Evolutionary conservation across 2,888 invertebrate species (phyloP).

Genomic region (Tanypteryx hageni): DNA sequence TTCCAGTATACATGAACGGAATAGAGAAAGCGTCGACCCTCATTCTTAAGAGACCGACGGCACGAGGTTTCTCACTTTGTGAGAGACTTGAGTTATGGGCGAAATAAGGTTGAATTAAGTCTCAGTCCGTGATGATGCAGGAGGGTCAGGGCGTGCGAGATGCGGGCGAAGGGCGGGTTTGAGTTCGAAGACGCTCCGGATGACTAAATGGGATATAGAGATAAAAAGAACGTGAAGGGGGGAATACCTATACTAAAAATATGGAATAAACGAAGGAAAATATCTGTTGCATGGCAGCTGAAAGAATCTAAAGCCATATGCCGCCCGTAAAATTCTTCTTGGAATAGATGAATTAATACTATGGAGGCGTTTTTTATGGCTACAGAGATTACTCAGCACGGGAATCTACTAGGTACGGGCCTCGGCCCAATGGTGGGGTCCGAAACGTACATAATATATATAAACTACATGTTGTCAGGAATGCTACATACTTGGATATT

Average conservation of each 20-base stretch:
- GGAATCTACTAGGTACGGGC: too few relatives aligned
- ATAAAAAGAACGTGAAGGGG: slow-evolving; percentile 14
- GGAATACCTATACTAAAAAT: not conserved
- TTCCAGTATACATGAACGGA: not conserved
- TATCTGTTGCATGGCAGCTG: not conserved
- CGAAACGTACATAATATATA: too few relatives aligned
- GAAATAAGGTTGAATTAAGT: slow-evolving; percentile 19
- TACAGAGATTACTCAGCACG: too few relatives aligned
- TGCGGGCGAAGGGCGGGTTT: not conserved
- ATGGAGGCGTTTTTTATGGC: too few relatives aligned
- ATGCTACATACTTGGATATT: too few relatives aligned
- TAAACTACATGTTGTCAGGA: too few relatives aligned
- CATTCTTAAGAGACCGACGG: not conserved
- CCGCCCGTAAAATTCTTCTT: too few relatives aligned
- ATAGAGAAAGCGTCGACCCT: not conserved
- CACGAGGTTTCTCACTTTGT: not conserved
- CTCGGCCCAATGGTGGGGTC: too few relatives aligned
- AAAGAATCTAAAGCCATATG: too few relatives aligned
- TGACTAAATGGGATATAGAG: not conserved
- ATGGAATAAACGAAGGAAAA: not conserved
- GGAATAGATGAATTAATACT: too few relatives aligned
- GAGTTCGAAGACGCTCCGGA: not conserved
- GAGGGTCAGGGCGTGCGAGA: not conserved
- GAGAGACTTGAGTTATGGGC: not conserved
- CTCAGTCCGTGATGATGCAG: not conserved